Evolutionary conservation across 2,113 vertebrate species (phyloP), one percentile per base, ranked within the genome.

Genomic region (Anthoscopus minutus): DNA sequence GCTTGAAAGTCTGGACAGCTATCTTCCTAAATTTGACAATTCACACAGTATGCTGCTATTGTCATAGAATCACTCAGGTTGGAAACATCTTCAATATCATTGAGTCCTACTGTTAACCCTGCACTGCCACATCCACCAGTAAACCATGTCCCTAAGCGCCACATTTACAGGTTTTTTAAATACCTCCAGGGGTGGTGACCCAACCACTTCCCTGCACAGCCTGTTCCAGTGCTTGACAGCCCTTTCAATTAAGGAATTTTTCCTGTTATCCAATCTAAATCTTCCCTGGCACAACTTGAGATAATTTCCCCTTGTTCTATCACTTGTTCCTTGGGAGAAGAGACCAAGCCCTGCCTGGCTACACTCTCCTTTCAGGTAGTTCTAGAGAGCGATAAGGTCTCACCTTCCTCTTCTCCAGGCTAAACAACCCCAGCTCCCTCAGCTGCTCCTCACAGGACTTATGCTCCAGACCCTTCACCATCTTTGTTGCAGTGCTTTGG

Each of bases 371-470:
- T 60, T 60, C 33, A 57, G 37, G 40, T 15, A 4, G 10, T 3
- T 79, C 11, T 27, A n/a, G 33, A 44, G 15, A 33, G 28, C 0
- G 0, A 42, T 11, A 20, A 51, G 15, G 12, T 57, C 53, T 30
- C 27, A 13, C 14, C 24, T 14, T 86, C 27, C 16, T 86, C 37
- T n/a, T n/a, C 42, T 81, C 8, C 37, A 42, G 48, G 6, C 23
- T 78, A n/a, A 78, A 81, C 30, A 40, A 3, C 6, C 4, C 17
- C 60, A 44, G 11, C 9, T 91, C 7, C 24, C 64, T 23, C 48
- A 78, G 38, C 38, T 0, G 1, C 42, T 85, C 24, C 35, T 57
- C 20, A 8, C 4, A 44, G 13, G 11, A 33, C 6, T 24, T 30
- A 6, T 42, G 10, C 45, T 86, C 7, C 9, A 69, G 44, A 54